Evolutionary conservation across 2,113 vertebrate species (phyloP).

Genomic region (Trogon surrucura): DNA sequence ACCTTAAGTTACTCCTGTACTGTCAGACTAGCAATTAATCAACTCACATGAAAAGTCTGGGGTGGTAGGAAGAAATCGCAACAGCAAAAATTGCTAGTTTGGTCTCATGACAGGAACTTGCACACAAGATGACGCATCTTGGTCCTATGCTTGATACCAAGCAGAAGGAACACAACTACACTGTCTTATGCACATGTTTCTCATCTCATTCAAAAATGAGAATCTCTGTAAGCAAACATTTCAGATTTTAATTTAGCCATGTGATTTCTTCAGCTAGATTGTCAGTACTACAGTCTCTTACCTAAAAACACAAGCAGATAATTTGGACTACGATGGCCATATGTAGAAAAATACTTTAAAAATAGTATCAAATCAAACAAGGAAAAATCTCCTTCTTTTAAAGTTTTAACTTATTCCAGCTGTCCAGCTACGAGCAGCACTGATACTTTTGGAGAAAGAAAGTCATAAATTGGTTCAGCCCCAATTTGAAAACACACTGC

Average conservation of each 20-base stretch:
- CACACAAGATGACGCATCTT: neutral
- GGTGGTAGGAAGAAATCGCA: neutral
- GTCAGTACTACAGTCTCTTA: neutral
- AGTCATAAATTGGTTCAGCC: neutral
- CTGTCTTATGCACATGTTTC: neutral
- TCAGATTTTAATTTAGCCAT: neutral
- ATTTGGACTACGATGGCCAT: neutral
- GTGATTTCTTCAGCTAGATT: neutral
- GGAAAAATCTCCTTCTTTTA: neutral
- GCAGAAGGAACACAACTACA: neutral
- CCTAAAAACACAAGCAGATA: neutral
- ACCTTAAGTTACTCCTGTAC: neutral
- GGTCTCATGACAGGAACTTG: neutral
- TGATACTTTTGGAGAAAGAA: neutral
- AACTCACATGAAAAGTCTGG: neutral
- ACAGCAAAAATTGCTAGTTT: neutral
- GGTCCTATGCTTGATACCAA: neutral
- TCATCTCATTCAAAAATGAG: neutral
- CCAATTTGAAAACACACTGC: neutral
- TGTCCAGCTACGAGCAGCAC: neutral
- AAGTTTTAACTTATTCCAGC: neutral
- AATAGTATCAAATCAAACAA: neutral
- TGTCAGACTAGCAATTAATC: neutral
- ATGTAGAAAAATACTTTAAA: neutral
- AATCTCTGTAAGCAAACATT: neutral